Evolutionary conservation across 2,113 vertebrate genomes (phyloP).

Genomic region (Lepisosteus osseus): DNA sequence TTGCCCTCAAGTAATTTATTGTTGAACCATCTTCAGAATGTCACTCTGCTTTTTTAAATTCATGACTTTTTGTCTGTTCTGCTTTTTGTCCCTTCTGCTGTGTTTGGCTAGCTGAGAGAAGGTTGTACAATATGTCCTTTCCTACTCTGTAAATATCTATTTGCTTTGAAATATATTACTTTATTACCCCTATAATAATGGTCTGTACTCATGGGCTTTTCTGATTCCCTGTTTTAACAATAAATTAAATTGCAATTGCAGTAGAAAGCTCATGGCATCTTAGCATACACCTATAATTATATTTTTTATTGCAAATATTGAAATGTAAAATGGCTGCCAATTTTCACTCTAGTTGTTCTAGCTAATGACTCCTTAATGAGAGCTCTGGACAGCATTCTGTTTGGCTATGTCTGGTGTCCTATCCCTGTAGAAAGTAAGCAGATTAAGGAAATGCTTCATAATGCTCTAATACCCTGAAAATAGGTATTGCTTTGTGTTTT

Average conservation of each 20-base stretch:
- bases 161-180: background rate
- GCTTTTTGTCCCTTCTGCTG: too few species aligned
- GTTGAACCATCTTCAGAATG: too few species aligned
- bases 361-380: slow-evolving; percentile 6
- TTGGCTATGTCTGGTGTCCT: background rate
- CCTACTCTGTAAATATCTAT: too few species aligned
- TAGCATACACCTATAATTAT: background rate
- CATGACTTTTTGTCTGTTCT: too few species aligned
- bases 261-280: background rate
- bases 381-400: slow-evolving; percentile 2
- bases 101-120: too few species aligned
- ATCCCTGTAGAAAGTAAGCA: background rate
- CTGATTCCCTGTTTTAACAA: background rate
- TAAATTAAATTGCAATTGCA: background rate
- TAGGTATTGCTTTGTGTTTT: background rate
- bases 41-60: too few species aligned
- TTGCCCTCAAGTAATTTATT: too few species aligned
- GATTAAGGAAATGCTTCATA: background rate
- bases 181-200: background rate
- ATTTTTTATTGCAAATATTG: background rate
- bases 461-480: background rate
- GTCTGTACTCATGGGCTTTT: background rate
- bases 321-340: background rate
- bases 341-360: background rate
- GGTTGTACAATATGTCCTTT: too few species aligned